Conservation (phyloP, 1,140 invertebrate species). For the Antheraea pernyi region DNA sequence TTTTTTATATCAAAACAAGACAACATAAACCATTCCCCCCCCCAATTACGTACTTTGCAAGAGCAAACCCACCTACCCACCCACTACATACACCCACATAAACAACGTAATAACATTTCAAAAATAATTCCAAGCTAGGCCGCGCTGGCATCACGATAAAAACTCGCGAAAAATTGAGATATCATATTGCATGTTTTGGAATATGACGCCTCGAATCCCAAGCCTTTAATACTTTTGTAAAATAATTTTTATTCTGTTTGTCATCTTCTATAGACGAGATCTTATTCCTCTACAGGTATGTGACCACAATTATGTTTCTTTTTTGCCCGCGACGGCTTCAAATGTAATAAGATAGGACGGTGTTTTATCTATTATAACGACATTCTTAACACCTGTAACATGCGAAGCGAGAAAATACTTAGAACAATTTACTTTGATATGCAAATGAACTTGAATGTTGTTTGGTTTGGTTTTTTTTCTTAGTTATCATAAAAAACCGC, state of each 20-base stretch:
- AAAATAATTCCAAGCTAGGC: slow-evolving; percentile 24
- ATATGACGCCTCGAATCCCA: slow-evolving; percentile 49
- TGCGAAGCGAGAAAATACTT: slow-evolving; percentile 9
- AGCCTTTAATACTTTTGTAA: slow-evolving; percentile 39
- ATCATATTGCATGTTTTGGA: slow-evolving; percentile 69
- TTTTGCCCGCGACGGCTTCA: slow-evolving; percentile 18
- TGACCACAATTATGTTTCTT: slow-evolving; percentile 39
- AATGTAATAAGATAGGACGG: slow-evolving; percentile 26
- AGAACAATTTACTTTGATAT: slow-evolving; percentile 30
- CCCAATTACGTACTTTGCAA: neutral
- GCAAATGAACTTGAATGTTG: slow-evolving; percentile 12
- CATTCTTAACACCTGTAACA: slow-evolving; percentile 35
- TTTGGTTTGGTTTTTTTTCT: neutral
- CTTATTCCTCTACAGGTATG: slow-evolving; percentile 43
- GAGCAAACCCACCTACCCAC: neutral
- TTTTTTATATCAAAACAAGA: neutral
- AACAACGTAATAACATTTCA: neutral
- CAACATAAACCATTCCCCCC: neutral
- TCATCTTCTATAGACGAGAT: slow-evolving; percentile 40
- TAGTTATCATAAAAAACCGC: neutral
- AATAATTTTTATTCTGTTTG: slow-evolving; percentile 49
- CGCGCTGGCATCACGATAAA: slow-evolving; percentile 37
- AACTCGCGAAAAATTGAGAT: slow-evolving; percentile 54
- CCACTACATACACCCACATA: too few species aligned
- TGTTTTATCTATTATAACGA: slow-evolving; percentile 20